Evolutionary conservation across 2,888 invertebrate species (phyloP).

Genomic region (Andrena bicolor): DNA sequence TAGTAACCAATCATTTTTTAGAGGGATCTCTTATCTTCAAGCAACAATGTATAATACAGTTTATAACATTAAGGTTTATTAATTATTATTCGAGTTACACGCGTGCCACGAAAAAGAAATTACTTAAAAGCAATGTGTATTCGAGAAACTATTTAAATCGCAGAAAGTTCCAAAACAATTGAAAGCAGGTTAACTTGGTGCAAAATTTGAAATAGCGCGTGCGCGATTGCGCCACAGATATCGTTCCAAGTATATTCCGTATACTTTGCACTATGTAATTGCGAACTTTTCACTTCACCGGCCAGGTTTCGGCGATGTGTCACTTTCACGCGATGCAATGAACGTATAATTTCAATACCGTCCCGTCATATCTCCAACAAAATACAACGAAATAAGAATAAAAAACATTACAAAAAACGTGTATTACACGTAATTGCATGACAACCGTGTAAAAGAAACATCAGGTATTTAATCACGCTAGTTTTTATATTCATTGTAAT

Average conservation of each 20-base stretch:
- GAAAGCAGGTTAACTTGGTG: not conserved
- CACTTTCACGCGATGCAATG: not conserved
- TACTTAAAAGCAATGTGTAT: not conserved
- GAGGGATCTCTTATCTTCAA: no score
- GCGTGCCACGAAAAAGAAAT: not conserved
- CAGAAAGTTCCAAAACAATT: not conserved
- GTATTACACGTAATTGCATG: not conserved
- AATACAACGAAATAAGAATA: not conserved
- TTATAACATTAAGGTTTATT: no score
- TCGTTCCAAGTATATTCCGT: not conserved
- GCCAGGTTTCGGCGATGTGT: not conserved
- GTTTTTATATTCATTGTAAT: not conserved
- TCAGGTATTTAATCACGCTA: not conserved
- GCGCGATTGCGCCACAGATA: constrained; percentile 6
- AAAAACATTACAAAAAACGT: not conserved
- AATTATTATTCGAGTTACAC: not conserved
- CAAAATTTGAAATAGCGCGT: constrained; percentile 42
- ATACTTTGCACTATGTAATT: constrained; percentile 3
- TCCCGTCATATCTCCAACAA: not conserved
- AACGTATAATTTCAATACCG: not conserved
- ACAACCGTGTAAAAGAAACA: not conserved
- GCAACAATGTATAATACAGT: no score
- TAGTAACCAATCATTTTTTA: not conserved
- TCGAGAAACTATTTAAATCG: not conserved
- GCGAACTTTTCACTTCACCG: not conserved